Base-by-base conservation (phyloP, 2,888 invertebrate genomes). In the Hololepta plana region DNA sequence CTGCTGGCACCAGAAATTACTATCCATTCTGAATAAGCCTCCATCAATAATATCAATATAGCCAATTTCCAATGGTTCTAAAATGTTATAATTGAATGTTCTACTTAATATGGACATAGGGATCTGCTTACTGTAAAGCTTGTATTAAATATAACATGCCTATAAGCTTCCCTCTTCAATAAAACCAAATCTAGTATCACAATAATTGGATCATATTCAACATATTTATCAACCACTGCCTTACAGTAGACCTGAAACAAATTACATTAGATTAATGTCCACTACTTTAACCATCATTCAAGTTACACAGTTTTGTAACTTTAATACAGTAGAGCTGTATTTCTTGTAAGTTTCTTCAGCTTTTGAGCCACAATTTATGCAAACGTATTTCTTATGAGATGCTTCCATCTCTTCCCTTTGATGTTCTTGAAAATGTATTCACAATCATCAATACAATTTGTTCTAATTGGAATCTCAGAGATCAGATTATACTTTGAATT, bases 191-290 rank as follows among this genome's bases (percentile, higher is more conserved):
- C 90, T 32, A 91, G 75, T 43, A 84, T 65, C 0, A 87, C 72
- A 36, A 90, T 76, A 1, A 82, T 75, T n/a, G 73, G 66, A 45
- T 91, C 91, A 51, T 80, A 87, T 54, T 91, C 90, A 32, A 90
- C 72, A 46, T 90, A 91, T 49, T 85, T 85, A 50, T 91, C 91
- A 1, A 82, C 81, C 8, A 74, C 51, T 22, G 67, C 59, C 24
- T 69, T 67, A 46, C 91, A 91, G 34, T 62, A 60, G 6, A 63
- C 66, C 90, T 90, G 41, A 46, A 55, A 47, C 1, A 42, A 48
- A 33, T 9, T 31, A 34, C 29, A 12, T 26, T 24, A 5, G n/a
- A 16, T 23, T 21, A 21, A 21, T 21, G 6, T 10, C 6, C 11
- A 10, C n/a, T n/a, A n/a, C n/a, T 7, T 12, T 9, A 26, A 10